Conservation (phyloP, 2,113 vertebrate species). For the Sterna hirundo region DNA sequence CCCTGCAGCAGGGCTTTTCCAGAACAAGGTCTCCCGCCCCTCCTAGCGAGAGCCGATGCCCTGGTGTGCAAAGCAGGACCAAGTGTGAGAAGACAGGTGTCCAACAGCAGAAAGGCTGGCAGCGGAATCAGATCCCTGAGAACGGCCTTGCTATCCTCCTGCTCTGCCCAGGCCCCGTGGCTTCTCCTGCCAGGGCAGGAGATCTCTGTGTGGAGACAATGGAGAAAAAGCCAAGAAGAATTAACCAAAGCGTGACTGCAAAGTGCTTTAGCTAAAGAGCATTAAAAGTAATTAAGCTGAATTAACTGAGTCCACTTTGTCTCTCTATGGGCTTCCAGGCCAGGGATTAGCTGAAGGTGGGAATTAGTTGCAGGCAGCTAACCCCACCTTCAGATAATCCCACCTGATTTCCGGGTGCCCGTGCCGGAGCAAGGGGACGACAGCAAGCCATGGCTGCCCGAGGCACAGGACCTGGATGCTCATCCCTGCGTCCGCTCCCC, state of each 20-base stretch:
- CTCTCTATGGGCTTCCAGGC: background rate
- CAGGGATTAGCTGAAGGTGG: background rate
- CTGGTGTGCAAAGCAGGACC: background rate
- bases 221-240: background rate
- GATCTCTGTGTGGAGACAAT: background rate
- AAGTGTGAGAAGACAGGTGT: background rate
- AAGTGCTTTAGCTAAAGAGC: constrained; percentile 16
- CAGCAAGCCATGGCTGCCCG: accelerated
- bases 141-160: background rate
- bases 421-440: background rate
- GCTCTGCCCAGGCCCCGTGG: background rate
- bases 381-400: background rate
- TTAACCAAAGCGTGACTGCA: background rate
- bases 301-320: background rate
- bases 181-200: background rate
- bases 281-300: constrained; percentile 26
- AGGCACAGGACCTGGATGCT: background rate
- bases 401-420: background rate
- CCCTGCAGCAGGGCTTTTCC: background rate
- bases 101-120: background rate
- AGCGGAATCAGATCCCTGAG: background rate
- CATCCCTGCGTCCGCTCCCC: background rate
- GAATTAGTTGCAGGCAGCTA: too few species aligned
- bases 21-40: background rate
- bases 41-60: background rate